Conservation (phyloP, 2,113 vertebrate species). For the Scolopax mira region DNA sequence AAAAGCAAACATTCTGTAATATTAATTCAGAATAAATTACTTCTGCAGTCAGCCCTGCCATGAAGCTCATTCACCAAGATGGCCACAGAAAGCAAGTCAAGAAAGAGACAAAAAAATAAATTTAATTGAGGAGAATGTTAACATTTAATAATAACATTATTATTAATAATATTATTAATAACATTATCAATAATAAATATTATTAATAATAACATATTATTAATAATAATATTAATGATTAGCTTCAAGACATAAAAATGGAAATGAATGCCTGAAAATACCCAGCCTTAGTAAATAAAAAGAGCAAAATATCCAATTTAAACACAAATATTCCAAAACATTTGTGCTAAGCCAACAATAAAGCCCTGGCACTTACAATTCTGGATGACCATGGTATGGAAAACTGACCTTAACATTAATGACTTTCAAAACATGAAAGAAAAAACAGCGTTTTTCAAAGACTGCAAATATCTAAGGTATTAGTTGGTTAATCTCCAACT, state of each 20-base stretch:
- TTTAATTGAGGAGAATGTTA: neutral
- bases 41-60: neutral
- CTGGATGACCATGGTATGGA: neutral
- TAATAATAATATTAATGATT: too few species aligned
- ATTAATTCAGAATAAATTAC: conserved; percentile 5
- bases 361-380: neutral
- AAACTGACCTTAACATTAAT: neutral
- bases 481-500: neutral
- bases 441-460: neutral
- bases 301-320: neutral
- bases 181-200: too few species aligned
- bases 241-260: neutral
- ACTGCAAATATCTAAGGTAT: neutral
- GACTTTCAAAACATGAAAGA: neutral
- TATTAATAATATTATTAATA: too few species aligned
- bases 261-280: neutral
- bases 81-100: neutral
- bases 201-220: too few species aligned
- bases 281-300: neutral
- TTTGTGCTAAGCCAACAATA: neutral
- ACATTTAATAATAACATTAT: neutral
- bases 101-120: neutral
- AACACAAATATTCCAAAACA: neutral
- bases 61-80: neutral
- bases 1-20: neutral